Evolutionary conservation across 2,797 vertebrate species (phyloP).

Genomic region (Pseudocheirus occidentalis): DNA sequence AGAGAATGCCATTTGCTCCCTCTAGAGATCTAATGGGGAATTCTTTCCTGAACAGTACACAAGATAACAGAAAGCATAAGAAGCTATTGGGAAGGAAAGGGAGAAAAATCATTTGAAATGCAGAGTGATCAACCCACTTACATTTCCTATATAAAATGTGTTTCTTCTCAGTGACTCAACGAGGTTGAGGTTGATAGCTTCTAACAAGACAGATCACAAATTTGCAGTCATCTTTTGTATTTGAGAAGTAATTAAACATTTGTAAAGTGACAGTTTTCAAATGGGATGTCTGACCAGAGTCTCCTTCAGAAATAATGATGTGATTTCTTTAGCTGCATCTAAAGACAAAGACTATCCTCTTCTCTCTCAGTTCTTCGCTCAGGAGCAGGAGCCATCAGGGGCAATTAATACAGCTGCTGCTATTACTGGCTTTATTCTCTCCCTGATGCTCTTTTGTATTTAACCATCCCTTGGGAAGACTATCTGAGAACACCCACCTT

Average conservation of each 20-base stretch:
- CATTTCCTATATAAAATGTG: conserved; percentile 65
- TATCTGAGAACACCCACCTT: neutral
- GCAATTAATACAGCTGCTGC: neutral
- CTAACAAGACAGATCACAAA: conserved; percentile 72
- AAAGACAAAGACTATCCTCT: conserved; percentile 35
- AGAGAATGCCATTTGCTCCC: neutral
- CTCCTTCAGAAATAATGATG: conserved; percentile 78
- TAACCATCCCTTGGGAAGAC: neutral
- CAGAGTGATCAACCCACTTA: conserved; percentile 67
- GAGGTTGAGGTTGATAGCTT: conserved; percentile 70
- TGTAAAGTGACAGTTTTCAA: conserved; percentile 79
- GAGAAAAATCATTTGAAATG: conserved; percentile 52
- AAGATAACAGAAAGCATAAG: conserved; percentile 44
- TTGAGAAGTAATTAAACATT: conserved; percentile 82
- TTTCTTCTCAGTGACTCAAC: conserved; percentile 65
- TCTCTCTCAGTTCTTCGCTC: neutral
- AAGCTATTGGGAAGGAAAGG: conserved; percentile 17
- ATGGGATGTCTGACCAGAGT: conserved; percentile 74
- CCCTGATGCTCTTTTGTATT: neutral
- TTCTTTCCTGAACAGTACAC: conserved; percentile 4
- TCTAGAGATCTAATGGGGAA: neutral
- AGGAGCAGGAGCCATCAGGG: neutral
- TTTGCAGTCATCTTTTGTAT: conserved; percentile 69
- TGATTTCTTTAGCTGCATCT: conserved; percentile 63
- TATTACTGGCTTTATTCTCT: neutral